These are phyloP conservation scores for Rhynchonycteris naso DNA, from an alignment of 2,797 vertebrate genomes.

Conservation along the genomic window DNA sequence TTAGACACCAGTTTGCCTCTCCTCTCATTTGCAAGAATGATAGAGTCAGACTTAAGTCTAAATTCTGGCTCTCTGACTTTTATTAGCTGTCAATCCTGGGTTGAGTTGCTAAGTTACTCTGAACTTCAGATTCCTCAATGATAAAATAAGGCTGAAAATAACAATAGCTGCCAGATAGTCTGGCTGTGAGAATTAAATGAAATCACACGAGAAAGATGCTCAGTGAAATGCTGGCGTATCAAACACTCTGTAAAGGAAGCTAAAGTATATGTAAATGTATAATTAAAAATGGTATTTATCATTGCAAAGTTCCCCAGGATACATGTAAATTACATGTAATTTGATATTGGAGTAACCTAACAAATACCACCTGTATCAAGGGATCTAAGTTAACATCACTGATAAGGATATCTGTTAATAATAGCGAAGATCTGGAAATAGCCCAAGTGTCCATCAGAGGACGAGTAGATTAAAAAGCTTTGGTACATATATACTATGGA, in stretches of 20 bases:
- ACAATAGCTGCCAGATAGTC: not conserved
- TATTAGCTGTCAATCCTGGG: not conserved
- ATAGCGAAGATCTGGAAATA: no score
- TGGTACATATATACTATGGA: no score
- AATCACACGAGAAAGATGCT: not conserved
- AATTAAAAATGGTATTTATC: not conserved
- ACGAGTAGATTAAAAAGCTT: no score
- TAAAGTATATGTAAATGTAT: not conserved
- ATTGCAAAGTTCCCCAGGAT: not conserved
- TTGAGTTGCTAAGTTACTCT: conserved; percentile 25
- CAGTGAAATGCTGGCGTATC: conserved; percentile 23
- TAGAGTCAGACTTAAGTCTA: not conserved
- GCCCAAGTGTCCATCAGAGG: no score
- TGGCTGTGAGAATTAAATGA: not conserved
- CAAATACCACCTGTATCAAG: not conserved
- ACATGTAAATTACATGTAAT: not conserved
- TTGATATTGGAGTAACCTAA: not conserved
- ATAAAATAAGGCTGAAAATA: conserved; percentile 16
- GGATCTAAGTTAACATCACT: not conserved
- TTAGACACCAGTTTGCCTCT: not conserved
- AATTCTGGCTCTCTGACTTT: not conserved
- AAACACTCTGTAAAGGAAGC: not conserved
- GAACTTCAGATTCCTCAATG: not conserved
- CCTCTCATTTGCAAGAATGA: not conserved
- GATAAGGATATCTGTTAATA: not conserved